Evolutionary conservation across 2,888 invertebrate species (phyloP).

Genomic region (Ceratothoa steindachneri): DNA sequence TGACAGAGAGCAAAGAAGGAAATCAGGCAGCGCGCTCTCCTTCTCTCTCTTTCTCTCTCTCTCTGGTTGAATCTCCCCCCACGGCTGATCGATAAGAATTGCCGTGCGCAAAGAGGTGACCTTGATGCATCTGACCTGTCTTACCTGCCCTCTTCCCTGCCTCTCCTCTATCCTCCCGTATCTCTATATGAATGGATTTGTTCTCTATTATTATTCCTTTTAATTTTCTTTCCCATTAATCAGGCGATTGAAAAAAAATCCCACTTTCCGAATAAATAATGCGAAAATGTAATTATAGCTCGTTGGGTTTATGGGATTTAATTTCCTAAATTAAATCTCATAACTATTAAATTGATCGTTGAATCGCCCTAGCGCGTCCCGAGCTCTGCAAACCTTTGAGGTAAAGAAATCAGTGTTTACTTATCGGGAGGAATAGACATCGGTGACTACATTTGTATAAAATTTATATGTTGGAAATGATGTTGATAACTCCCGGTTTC

Average conservation of each 20-base stretch:
- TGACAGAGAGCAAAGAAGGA: no score
- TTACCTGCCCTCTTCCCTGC: background rate
- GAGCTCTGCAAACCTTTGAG: no score
- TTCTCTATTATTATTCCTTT: background rate
- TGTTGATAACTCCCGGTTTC: no score
- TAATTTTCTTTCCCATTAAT: background rate
- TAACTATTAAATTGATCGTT: no score
- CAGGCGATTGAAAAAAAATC: background rate
- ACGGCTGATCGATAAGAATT: background rate
- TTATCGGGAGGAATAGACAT: no score
- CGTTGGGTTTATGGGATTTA: background rate
- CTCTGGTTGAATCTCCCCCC: background rate
- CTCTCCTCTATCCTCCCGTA: background rate
- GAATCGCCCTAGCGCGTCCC: no score
- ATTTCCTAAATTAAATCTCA: background rate
- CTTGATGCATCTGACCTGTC: constrained; percentile 8
- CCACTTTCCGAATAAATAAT: background rate
- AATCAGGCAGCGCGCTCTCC: no score
- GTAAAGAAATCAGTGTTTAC: no score
- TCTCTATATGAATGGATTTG: no score
- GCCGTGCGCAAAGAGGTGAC: constrained; percentile 12
- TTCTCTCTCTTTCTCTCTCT: constrained; percentile 3
- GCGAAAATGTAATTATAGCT: background rate
- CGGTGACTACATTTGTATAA: no score
- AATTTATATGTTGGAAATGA: no score